Conservation (phyloP, 2,888 invertebrate genomes). For the Lasius platythorax region DNA sequence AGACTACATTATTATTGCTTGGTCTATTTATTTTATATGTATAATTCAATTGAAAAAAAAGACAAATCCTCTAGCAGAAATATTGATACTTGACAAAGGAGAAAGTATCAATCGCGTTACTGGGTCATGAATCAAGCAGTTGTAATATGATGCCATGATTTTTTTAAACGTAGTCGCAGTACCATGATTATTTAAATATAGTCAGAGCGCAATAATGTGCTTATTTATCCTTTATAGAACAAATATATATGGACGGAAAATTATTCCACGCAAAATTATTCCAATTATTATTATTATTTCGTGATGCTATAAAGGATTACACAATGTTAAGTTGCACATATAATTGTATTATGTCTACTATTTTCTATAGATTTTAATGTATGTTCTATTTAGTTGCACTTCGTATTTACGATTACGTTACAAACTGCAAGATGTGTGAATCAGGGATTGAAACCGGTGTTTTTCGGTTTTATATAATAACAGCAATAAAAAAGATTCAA, state of each 20-base stretch:
- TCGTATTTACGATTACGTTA: background rate
- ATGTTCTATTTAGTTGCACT: background rate
- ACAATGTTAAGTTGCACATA: background rate
- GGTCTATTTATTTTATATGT: background rate
- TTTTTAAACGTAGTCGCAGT: background rate
- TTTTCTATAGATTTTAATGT: background rate
- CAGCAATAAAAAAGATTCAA: background rate
- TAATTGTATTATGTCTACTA: background rate
- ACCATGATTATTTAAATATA: slow-evolving; percentile 10
- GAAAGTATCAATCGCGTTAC: background rate
- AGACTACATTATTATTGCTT: background rate
- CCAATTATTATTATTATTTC: background rate
- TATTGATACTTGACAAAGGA: background rate
- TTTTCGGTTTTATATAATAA: background rate
- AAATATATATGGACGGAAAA: background rate
- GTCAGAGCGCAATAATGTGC: background rate
- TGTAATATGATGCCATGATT: background rate
- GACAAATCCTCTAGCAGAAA: background rate
- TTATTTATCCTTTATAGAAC: background rate
- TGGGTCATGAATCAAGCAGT: slow-evolving; percentile 1
- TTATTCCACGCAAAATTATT: background rate
- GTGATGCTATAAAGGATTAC: background rate
- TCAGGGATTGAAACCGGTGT: background rate
- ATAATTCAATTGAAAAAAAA: background rate
- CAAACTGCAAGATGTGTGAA: background rate